A percentile compares a stretch with the other conserved stretches of the same genome.
Conservation (phyloP, 1,140 invertebrate species). For the Tyrophagus putrescentiae region DNA sequence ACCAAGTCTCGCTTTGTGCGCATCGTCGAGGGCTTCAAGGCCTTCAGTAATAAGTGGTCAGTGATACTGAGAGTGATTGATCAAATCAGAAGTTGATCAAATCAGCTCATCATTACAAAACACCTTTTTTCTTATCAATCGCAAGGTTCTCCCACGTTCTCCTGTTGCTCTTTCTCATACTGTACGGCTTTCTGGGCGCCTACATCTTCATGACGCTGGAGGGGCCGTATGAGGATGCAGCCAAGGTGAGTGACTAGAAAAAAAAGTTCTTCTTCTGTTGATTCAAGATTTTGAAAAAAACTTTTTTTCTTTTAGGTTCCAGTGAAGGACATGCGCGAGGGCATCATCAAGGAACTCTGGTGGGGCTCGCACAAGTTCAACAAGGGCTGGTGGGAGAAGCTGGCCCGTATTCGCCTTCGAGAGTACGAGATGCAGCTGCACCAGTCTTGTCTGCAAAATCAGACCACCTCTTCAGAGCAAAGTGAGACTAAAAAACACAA, state of each 20-base stretch:
- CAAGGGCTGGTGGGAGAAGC: slow-evolving; percentile 72
- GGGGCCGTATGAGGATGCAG: slow-evolving; percentile 37
- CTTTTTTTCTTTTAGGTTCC: slow-evolving; percentile 6
- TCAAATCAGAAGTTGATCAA: no score
- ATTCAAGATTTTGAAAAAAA: no score
- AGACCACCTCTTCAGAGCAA: slow-evolving; percentile 60
- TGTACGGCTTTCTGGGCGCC: slow-evolving; percentile 61
- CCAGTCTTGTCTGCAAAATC: slow-evolving; percentile 59
- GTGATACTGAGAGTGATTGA: no score
- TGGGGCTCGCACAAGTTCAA: slow-evolving; percentile 30
- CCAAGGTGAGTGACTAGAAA: slow-evolving; percentile 28
- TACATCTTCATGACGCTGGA: slow-evolving; percentile 56
- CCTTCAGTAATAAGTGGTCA: slow-evolving; percentile 61
- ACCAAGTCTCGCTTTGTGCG: slow-evolving; percentile 26
- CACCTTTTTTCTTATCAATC: no score
- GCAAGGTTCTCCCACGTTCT: slow-evolving; percentile 79
- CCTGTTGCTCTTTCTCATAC: slow-evolving; percentile 52
- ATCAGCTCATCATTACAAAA: no score
- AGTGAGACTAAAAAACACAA: slow-evolving; percentile 33
- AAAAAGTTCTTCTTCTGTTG: neutral
- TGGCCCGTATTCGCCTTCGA: slow-evolving; percentile 57
- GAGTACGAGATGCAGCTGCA: slow-evolving; percentile 74
- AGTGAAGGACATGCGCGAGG: slow-evolving; percentile 47
- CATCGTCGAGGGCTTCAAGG: slow-evolving; percentile 34
- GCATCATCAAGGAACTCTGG: slow-evolving; percentile 29